Evolutionary conservation across 1,140 invertebrate species (phyloP).

Genomic region (Coptotermes formosanus): DNA sequence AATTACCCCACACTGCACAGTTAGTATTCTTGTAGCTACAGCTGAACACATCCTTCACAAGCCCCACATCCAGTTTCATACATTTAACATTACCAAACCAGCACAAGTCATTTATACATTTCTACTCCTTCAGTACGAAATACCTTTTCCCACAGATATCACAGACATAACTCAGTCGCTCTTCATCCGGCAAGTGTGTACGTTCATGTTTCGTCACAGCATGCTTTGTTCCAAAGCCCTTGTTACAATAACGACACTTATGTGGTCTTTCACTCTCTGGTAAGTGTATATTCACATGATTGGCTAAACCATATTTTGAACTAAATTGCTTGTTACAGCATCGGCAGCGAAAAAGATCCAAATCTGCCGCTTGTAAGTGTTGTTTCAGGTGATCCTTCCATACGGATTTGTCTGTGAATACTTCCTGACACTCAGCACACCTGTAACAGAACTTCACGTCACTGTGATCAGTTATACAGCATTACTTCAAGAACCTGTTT

Average conservation of each 20-base stretch:
- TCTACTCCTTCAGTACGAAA: too few species aligned
- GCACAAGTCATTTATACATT: too few species aligned
- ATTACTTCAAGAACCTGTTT: too few species aligned
- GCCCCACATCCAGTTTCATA: too few species aligned
- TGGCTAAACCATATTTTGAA: not conserved
- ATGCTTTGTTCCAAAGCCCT: conserved; percentile 21
- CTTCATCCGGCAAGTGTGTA: conserved; percentile 24
- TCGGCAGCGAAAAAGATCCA: not conserved
- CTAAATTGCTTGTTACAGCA: conserved; percentile 6
- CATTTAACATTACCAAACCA: too few species aligned
- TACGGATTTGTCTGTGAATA: not conserved
- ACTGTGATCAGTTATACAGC: not conserved
- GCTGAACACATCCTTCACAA: too few species aligned
- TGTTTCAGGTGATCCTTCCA: not conserved
- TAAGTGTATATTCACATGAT: conserved; percentile 9
- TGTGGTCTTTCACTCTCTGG: not conserved
- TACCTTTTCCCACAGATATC: conserved; percentile 18
- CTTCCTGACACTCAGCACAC: not conserved
- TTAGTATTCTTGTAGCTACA: too few species aligned
- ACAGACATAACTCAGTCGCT: conserved; percentile 16
- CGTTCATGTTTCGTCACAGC: conserved; percentile 4
- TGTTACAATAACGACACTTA: conserved; percentile 20
- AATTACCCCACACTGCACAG: too few species aligned
- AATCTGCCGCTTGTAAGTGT: not conserved
- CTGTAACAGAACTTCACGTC: not conserved